Evolutionary conservation across 2,888 invertebrate genomes (phyloP).

Genomic region (Eustalomyia histrio): DNA sequence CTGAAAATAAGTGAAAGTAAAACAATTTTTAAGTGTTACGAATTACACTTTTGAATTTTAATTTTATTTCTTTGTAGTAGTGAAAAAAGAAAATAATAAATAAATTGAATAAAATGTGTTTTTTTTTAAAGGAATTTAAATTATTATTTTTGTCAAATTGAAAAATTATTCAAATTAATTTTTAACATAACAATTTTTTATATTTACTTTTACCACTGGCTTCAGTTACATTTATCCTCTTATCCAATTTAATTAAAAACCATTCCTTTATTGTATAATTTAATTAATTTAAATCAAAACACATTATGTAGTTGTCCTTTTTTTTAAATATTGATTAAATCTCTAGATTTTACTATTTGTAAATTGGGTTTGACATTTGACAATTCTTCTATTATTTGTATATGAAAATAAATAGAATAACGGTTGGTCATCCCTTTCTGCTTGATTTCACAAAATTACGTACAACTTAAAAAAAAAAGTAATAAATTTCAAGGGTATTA

Average conservation of each 20-base stretch:
- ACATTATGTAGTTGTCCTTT: neutral
- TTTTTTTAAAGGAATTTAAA: too few relatives aligned
- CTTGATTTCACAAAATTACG: neutral
- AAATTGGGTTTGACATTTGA: constrained; percentile 27
- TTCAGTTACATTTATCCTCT: neutral
- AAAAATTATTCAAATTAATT: neutral
- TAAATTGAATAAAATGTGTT: too few relatives aligned
- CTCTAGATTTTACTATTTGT: neutral
- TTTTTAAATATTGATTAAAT: neutral
- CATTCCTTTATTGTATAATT: neutral
- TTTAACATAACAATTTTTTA: neutral
- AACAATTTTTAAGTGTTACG: neutral
- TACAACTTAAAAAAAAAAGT: constrained; percentile 6
- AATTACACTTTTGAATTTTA: neutral
- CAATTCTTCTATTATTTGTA: neutral
- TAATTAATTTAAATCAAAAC: neutral
- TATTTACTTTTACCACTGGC: neutral
- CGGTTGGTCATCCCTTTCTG: constrained; percentile 14
- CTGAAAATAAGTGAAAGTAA: constrained; percentile 13
- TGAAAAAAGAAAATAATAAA: too few relatives aligned
- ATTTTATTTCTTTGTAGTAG: neutral
- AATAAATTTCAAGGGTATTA: constrained; percentile 12
- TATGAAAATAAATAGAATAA: neutral
- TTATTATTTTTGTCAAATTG: neutral
- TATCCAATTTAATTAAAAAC: neutral